Percentiles rank a stretch among this genome's conserved stretches.
Evolutionary conservation across 2,888 invertebrate species (phyloP).

Genomic region (Eledone cirrhosa): DNA sequence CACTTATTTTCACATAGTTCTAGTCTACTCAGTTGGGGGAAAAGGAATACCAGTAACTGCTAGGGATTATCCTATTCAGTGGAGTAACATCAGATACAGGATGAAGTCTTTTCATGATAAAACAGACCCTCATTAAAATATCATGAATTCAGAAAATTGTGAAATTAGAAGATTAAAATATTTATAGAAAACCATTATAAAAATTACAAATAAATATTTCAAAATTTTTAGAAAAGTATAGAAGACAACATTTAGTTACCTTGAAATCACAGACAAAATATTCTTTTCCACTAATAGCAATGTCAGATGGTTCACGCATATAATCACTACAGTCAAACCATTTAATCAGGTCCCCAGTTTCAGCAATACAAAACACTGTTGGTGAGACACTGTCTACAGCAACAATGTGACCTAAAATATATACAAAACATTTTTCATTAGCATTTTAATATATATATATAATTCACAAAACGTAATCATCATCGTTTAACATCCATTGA

Average conservation of each 20-base stretch:
- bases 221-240: too few relatives aligned
- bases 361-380: conserved; percentile 92
- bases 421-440: background rate
- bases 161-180: too few relatives aligned
- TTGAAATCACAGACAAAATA: conserved; percentile 96
- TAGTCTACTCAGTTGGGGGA: too few relatives aligned
- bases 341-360: conserved; percentile 88
- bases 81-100: too few relatives aligned
- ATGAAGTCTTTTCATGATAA: too few relatives aligned
- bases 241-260: conserved; percentile 44
- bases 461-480: background rate
- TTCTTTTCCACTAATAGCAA: conserved; percentile 91
- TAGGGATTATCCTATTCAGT: too few relatives aligned
- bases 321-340: conserved; percentile 99
- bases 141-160: too few relatives aligned
- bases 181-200: background rate
- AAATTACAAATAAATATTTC: background rate
- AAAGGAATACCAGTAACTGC: too few relatives aligned
- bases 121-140: too few relatives aligned
- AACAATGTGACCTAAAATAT: conserved; percentile 77
- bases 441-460: too few relatives aligned
- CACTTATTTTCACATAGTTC: too few relatives aligned
- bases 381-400: conserved; percentile 97
- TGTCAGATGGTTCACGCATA: conserved; percentile 97
- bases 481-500: background rate